Percentiles rank a stretch among this genome's conserved stretches.
These are phyloP conservation scores for Hydrotaea cyrtoneurina DNA, from an alignment of 2,888 invertebrate genomes.

Conservation along the genomic window DNA sequence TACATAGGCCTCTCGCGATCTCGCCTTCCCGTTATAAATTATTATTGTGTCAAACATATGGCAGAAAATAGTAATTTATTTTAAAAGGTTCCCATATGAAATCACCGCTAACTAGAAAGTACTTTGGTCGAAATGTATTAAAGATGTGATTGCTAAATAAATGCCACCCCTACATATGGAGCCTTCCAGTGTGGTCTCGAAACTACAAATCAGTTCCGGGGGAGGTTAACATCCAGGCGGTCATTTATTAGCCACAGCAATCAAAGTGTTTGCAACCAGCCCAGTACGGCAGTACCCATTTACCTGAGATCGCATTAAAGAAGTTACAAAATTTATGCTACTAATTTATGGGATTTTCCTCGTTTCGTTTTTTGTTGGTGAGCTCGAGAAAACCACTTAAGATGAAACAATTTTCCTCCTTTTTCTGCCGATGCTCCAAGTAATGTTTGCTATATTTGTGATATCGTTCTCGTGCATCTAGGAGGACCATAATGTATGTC, in stretches of 20 bases:
- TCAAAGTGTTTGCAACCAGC: not conserved
- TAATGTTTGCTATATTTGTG: constrained; percentile 34
- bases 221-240: not conserved
- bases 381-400: constrained; percentile 8
- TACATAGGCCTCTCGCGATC: no score
- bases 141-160: not conserved
- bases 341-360: constrained; percentile 25
- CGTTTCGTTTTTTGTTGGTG: no score
- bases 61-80: no score
- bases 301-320: constrained; percentile 6
- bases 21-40: no score
- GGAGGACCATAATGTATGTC: constrained; percentile 11
- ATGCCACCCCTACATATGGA: not conserved
- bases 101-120: not conserved
- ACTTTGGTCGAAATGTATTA: not conserved
- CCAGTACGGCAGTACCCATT: not conserved
- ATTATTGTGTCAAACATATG: no score
- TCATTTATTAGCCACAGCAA: constrained; percentile 2
- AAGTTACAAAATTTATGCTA: constrained; percentile 24
- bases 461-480: not conserved
- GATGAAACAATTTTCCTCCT: not conserved
- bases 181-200: not conserved
- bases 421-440: not conserved
- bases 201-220: not conserved
- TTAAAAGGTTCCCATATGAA: not conserved